Percentiles rank a stretch among this genome's conserved stretches.
Conservation (phyloP, 2,888 invertebrate species). For the Artemia sinica region DNA sequence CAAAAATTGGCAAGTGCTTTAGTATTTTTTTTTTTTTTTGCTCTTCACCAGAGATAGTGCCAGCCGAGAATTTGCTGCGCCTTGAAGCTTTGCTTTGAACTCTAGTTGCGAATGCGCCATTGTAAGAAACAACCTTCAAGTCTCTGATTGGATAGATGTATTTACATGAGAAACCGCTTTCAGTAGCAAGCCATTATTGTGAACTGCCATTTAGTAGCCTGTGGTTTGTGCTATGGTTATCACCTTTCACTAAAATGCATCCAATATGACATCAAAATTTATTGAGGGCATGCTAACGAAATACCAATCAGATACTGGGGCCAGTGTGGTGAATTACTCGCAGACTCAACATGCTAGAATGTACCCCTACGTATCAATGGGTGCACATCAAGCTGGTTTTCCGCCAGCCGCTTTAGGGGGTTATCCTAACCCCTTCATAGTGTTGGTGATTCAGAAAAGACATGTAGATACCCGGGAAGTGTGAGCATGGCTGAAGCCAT, state of each 20-base stretch:
- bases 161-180: constrained; percentile 14
- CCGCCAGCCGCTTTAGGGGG: constrained; percentile 51
- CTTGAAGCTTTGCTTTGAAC: background rate
- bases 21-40: too few species aligned
- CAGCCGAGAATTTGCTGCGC: background rate
- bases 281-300: constrained; percentile 95
- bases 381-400: constrained; percentile 42
- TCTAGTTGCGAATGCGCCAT: constrained; percentile 11
- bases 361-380: constrained; percentile 75
- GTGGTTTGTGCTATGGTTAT: constrained; percentile 14
- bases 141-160: constrained; percentile 11
- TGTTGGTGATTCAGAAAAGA: constrained; percentile 52
- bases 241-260: constrained; percentile 24
- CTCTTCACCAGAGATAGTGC: too few species aligned
- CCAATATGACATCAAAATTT: constrained; percentile 87
- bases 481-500: constrained; percentile 47
- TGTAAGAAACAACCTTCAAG: constrained; percentile 1
- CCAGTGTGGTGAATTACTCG: constrained; percentile 36
- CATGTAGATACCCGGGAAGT: constrained; percentile 51
- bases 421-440: constrained; percentile 44
- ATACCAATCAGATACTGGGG: constrained; percentile 49
- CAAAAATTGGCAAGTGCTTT: too few species aligned
- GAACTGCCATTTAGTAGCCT: constrained; percentile 14
- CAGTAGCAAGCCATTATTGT: constrained; percentile 9
- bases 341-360: constrained; percentile 47